These are phyloP conservation scores for Pheosia tremula DNA, from an alignment of 2,888 invertebrate species.

Conservation along the genomic window DNA sequence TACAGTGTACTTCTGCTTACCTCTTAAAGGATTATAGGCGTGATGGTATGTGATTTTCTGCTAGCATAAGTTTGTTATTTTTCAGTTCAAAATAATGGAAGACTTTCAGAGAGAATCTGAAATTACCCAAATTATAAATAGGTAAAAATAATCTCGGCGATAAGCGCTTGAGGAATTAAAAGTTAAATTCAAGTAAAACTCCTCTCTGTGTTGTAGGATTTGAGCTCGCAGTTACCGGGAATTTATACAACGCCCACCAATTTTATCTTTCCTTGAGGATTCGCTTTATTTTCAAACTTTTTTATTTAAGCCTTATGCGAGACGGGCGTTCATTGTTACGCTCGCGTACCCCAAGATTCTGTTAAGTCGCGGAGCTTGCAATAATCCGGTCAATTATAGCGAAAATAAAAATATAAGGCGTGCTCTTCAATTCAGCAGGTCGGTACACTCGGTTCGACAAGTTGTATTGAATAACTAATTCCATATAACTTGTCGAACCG, in stretches of 20 bases:
- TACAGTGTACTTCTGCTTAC: too few relatives aligned
- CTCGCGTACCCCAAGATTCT: conserved; percentile 9
- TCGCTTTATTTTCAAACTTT: conserved; percentile 34
- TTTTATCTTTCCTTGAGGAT: conserved; percentile 12
- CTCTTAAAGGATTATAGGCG: too few relatives aligned
- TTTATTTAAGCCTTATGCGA: conserved; percentile 20
- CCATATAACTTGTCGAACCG: too few relatives aligned
- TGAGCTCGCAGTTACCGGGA: conserved; percentile 28
- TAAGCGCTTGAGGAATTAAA: conserved; percentile 14
- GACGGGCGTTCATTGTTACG: conserved; percentile 30
- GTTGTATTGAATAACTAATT: too few relatives aligned
- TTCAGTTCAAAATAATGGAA: too few relatives aligned
- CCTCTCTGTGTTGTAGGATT: conserved; percentile 11
- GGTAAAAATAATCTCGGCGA: conserved; percentile 19
- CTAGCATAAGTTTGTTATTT: too few relatives aligned
- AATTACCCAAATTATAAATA: not conserved
- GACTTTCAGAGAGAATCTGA: too few relatives aligned
- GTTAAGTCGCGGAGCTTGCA: conserved; percentile 8
- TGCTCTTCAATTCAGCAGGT: not conserved
- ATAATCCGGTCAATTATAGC: not conserved
- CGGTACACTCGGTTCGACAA: too few relatives aligned
- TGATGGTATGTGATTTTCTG: too few relatives aligned
- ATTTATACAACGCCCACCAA: conserved; percentile 35
- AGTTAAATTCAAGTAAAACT: conserved; percentile 25
- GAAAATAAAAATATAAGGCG: not conserved